Conservation (phyloP, 2,888 invertebrate species). For the Tinea pellionella region DNA sequence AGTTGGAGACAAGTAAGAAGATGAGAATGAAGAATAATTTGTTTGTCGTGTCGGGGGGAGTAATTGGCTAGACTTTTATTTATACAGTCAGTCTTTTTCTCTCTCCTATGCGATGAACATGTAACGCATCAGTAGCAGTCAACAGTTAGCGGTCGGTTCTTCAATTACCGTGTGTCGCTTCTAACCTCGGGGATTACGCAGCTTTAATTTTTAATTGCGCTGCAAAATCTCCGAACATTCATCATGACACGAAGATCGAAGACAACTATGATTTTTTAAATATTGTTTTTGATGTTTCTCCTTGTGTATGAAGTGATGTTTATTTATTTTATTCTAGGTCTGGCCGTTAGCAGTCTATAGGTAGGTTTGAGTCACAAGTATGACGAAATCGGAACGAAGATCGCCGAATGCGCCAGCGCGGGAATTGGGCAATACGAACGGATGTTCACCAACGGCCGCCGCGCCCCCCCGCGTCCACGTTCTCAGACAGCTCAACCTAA, state of each 20-base stretch:
- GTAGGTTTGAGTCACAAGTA: constrained; percentile 40
- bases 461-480: constrained; percentile 18
- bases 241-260: constrained; percentile 37
- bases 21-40: constrained; percentile 19
- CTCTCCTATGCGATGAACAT: constrained; percentile 78
- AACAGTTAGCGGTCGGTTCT: not conserved
- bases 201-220: constrained; percentile 51
- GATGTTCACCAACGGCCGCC: constrained; percentile 31
- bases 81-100: constrained; percentile 81
- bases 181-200: constrained; percentile 66
- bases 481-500: constrained; percentile 26
- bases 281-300: constrained; percentile 9
- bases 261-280: constrained; percentile 16
- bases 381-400: constrained; percentile 53
- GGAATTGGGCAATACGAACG: constrained; percentile 60
- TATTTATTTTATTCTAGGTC: not conserved
- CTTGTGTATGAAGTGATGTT: constrained; percentile 18
- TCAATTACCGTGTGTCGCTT: constrained; percentile 41
- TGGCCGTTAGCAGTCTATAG: constrained; percentile 13
- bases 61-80: constrained; percentile 71
- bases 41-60: constrained; percentile 73
- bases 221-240: constrained; percentile 65
- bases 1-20: constrained; percentile 26
- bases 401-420: constrained; percentile 35
- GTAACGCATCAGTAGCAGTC: constrained; percentile 26